phyloP scores from a whole-genome alignment of 2,113 vertebrate species.

The Oplegnathus fasciatus region DNA sequence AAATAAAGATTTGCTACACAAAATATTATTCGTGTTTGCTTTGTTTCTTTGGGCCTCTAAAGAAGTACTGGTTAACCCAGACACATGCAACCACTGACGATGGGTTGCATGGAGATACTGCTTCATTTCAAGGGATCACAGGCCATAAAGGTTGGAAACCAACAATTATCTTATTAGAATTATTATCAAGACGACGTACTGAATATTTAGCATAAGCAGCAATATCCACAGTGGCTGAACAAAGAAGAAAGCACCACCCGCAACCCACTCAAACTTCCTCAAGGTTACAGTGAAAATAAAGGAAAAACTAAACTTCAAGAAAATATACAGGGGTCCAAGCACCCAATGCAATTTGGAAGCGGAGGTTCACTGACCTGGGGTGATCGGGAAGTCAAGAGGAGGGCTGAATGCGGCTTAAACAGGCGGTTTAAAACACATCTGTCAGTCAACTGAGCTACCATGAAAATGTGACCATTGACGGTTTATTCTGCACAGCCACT shows the following conservation, averaged over 20 bases:
- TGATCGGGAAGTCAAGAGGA: neutral
- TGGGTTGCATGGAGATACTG: neutral
- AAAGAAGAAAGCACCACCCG: neutral
- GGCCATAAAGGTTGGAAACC: neutral
- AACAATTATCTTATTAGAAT: neutral
- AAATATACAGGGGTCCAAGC: neutral
- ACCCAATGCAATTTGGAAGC: neutral
- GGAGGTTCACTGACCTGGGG: neutral
- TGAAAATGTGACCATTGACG: too few species aligned
- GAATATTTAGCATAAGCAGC: neutral
- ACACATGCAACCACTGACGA: neutral
- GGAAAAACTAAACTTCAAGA: neutral
- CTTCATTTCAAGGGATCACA: neutral
- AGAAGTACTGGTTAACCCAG: too few species aligned
- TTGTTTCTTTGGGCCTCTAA: neutral
- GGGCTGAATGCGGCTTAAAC: neutral
- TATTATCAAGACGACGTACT: neutral
- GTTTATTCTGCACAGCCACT: neutral
- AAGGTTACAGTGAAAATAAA: neutral
- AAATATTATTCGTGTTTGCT: neutral
- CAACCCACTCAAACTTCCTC: neutral
- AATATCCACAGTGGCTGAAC: neutral
- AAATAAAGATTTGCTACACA: too few species aligned
- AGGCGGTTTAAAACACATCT: too few species aligned
- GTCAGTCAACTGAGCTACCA: too few species aligned